Evolutionary conservation across 64 coral and sea anemone species (phyloP).

Genomic region (Montipora sp.): DNA sequence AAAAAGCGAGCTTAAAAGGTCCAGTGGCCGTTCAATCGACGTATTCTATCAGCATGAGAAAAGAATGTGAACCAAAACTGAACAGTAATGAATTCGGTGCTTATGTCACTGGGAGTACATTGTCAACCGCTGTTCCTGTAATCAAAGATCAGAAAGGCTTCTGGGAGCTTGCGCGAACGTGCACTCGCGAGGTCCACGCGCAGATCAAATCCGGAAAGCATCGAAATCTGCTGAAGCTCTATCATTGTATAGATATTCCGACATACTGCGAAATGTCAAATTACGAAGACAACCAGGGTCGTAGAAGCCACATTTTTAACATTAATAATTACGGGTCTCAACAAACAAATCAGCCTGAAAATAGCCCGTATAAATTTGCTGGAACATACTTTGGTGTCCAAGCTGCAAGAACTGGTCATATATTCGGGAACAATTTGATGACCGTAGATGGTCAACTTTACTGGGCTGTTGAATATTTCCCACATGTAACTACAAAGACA

Average conservation of each 20-base stretch:
- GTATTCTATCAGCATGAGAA: slow-evolving; percentile 51
- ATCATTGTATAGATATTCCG: slow-evolving; percentile 29
- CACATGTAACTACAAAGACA: slow-evolving; percentile 58
- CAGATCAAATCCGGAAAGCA: slow-evolving; percentile 45
- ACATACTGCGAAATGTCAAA: slow-evolving; percentile 35
- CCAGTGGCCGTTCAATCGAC: slow-evolving; percentile 48
- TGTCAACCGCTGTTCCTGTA: slow-evolving; percentile 45
- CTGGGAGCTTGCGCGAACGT: slow-evolving; percentile 76
- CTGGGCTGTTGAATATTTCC: slow-evolving; percentile 79
- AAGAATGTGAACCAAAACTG: slow-evolving; percentile 66
- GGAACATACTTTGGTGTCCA: slow-evolving; percentile 77
- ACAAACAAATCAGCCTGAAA: slow-evolving; percentile 6
- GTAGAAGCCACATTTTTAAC: slow-evolving; percentile 47
- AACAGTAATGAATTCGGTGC: slow-evolving; percentile 65
- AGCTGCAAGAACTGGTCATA: slow-evolving; percentile 43
- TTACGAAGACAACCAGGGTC: slow-evolving; percentile 15
- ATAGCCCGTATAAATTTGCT: slow-evolving; percentile 59
- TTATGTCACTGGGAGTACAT: slow-evolving; percentile 46
- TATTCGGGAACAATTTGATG: slow-evolving; percentile 73
- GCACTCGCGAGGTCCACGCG: slow-evolving; percentile 56
- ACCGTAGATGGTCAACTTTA: slow-evolving; percentile 78
- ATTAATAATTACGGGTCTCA: slow-evolving; percentile 56
- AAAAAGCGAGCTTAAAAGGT: background rate
- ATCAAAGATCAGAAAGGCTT: slow-evolving; percentile 41
- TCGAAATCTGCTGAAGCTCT: slow-evolving; percentile 49